Evolutionary conservation across 2,113 vertebrate genomes (phyloP).

Genomic region (Ornithorhynchus anatinus): DNA sequence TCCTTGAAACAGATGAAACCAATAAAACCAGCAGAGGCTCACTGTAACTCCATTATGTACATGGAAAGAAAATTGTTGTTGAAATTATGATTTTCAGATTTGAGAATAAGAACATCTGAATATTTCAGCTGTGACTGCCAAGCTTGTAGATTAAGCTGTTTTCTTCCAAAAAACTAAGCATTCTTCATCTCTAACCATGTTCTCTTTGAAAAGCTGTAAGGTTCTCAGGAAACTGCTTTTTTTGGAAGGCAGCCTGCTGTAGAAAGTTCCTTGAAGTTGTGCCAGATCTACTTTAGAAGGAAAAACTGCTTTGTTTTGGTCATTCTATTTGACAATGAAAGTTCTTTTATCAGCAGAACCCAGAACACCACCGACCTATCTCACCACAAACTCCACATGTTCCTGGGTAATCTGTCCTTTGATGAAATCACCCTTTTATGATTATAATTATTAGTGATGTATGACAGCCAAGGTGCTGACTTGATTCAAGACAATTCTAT

Average conservation of each 20-base stretch:
- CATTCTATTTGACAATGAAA: slow-evolving; percentile 35
- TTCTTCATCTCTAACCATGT: slow-evolving; percentile 44
- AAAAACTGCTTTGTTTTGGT: neutral
- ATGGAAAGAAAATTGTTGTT: slow-evolving; percentile 25
- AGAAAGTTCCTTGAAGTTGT: slow-evolving; percentile 43
- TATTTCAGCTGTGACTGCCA: slow-evolving; percentile 20
- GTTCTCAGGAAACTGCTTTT: slow-evolving; percentile 46
- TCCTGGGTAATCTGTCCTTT: slow-evolving; percentile 22
- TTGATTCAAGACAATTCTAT: neutral
- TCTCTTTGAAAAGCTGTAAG: slow-evolving; percentile 41
- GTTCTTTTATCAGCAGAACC: slow-evolving; percentile 9
- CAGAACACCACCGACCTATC: neutral
- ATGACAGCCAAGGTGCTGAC: neutral
- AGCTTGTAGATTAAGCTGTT: slow-evolving; percentile 37
- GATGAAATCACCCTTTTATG: neutral
- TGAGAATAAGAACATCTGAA: slow-evolving; percentile 28
- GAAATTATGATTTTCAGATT: slow-evolving; percentile 21
- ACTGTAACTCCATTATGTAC: slow-evolving; percentile 25
- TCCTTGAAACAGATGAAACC: neutral
- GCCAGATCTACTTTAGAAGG: slow-evolving; percentile 40
- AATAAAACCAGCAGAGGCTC: neutral
- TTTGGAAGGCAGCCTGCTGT: slow-evolving; percentile 45
- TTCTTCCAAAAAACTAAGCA: slow-evolving; percentile 34
- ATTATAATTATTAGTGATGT: neutral
- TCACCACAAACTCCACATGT: neutral